Base-by-base conservation (phyloP, 2,113 vertebrate genomes). In the Plecturocebus donacophilus region DNA sequence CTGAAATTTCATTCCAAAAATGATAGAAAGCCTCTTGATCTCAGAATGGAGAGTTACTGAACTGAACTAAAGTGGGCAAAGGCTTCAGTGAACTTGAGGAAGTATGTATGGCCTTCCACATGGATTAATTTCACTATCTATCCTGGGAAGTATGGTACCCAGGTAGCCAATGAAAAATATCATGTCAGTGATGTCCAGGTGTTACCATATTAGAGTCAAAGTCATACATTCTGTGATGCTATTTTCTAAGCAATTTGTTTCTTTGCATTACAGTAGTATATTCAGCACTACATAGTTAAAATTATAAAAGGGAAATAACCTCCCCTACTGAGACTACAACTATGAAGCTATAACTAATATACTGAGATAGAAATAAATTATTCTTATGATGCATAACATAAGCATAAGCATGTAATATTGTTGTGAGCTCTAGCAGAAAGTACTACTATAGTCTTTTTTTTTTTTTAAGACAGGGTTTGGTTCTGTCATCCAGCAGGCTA, bases 1-100 rank as follows among this genome's bases (percentile, higher is more conserved):
- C 73, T 86, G 91, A 97, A 94, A 96, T 96, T 70, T 92, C 56
- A 89, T 96, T 97, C 52, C 64, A 47, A 73, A 97, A 97, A 91
- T 96, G 71, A 83, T 88, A 95, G 61, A 96, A 95, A 96, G 38
- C 56, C 82, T 95, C 38, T 79, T 83, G 49, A 94, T 79, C 38
- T 94, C 73, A 93, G 49, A 92, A 64, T 68, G 35, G 17, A 92
- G 73, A 93, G 42, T 94, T 80, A 93, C 73, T 52, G 88, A 97
- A 87, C 66, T 85, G 89, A 96, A 91, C 93, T 95, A 91, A 76
- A 94, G 68, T 94, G 61, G 68, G 27, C 42, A 91, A 95, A 95
- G 11, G 5, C 58, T 96, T 96, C 93, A 96, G 32, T 91, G 71
- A 97, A 86, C 25, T 88, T 95, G 91, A 17, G 30, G 42, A 83